phyloP scores from a whole-genome alignment of 2,888 invertebrate genomes.

The Lithophane leautieri region DNA sequence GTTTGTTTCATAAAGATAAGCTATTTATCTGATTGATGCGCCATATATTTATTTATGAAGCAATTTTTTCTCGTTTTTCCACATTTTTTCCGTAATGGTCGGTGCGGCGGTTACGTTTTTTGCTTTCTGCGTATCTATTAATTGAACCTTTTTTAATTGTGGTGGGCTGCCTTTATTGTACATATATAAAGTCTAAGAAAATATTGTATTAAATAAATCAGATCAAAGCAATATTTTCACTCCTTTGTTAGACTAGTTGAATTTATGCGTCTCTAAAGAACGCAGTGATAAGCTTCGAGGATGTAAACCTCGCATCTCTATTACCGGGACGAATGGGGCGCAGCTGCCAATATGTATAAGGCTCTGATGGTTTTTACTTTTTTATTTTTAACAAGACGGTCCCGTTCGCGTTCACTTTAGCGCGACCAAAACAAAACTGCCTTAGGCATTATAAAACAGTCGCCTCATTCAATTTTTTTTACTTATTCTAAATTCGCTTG shows the following conservation, averaged over 20 bases:
- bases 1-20: conserved; percentile 9
- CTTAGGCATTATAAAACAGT: neutral
- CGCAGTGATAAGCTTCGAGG: no score
- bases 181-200: neutral
- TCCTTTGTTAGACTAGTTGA: neutral
- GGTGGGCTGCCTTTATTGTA: no score
- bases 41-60: conserved; percentile 21
- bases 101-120: neutral
- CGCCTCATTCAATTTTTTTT: neutral
- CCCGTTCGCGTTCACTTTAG: neutral
- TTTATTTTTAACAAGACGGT: neutral
- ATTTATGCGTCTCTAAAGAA: neutral
- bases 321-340: neutral
- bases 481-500: neutral
- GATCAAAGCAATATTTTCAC: neutral
- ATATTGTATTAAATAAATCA: neutral
- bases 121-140: neutral
- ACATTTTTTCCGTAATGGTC: conserved; percentile 1
- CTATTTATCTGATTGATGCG: conserved; percentile 9
- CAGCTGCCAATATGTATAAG: neutral
- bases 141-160: conserved; percentile 4
- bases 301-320: no score
- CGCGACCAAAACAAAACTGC: neutral
- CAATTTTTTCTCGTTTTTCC: conserved; percentile 11
- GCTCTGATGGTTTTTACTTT: neutral